A percentile compares a stretch with the other conserved stretches of the same genome.
phyloP scores from a whole-genome alignment of 92 coral and sea anemone species.

The Blastomussa wellsi region DNA sequence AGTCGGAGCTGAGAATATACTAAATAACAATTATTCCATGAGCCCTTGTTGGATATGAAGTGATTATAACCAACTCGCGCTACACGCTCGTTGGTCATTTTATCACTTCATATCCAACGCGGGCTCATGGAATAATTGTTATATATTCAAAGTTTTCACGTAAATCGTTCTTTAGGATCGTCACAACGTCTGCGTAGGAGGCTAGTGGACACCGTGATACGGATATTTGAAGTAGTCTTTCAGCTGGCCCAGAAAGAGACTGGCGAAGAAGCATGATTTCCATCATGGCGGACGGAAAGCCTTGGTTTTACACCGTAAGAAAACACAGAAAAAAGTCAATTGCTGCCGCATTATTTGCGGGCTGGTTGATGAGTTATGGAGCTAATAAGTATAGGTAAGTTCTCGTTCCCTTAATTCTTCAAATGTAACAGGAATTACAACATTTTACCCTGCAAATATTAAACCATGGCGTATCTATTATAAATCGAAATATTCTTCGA shows the following conservation, averaged over 20 bases:
- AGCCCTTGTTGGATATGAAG: too few species aligned
- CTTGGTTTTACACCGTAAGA: slow-evolving; percentile 86
- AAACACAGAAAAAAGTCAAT: slow-evolving; percentile 91
- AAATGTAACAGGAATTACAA: background rate
- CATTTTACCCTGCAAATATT: background rate
- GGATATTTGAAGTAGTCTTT: background rate
- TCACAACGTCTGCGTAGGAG: too few species aligned
- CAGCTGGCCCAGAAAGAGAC: background rate
- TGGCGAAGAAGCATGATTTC: slow-evolving; percentile 33
- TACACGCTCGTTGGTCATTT: too few species aligned
- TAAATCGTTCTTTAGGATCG: too few species aligned
- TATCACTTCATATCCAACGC: too few species aligned
- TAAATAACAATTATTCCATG: too few species aligned
- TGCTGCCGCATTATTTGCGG: slow-evolving; percentile 74
- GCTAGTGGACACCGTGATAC: background rate
- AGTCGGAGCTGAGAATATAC: too few species aligned
- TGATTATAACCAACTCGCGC: too few species aligned
- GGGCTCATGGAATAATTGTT: too few species aligned
- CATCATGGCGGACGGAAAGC: slow-evolving; percentile 90
- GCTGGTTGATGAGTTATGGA: slow-evolving; percentile 84
- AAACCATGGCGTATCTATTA: too few species aligned
- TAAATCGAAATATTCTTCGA: too few species aligned
- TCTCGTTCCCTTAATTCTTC: background rate
- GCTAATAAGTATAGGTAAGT: slow-evolving; percentile 91
- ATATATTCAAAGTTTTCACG: too few species aligned